Conservation (phyloP, 1,140 invertebrate genomes). For the Doryteuthis pealeii region DNA sequence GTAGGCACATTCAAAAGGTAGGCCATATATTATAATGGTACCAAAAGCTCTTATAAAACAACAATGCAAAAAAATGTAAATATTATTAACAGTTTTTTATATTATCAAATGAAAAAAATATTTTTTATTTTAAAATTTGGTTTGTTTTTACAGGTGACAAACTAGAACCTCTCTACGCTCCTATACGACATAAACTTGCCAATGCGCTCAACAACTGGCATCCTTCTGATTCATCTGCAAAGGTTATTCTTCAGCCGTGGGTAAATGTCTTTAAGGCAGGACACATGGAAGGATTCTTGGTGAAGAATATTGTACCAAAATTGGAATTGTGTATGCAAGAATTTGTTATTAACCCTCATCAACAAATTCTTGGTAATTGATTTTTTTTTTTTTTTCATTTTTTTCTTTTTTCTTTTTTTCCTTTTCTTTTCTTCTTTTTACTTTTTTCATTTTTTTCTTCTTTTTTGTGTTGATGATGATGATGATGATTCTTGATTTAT, state of each 20-base stretch:
- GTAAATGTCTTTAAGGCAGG: conserved; percentile 77
- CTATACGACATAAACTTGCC: conserved; percentile 84
- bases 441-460: no score
- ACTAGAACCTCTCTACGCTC: conserved; percentile 83
- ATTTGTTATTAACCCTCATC: conserved; percentile 83
- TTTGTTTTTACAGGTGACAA: conserved; percentile 62
- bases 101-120: no score
- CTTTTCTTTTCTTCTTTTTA: no score
- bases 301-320: conserved; percentile 90
- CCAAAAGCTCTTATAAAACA: no score
- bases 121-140: conserved; percentile 18
- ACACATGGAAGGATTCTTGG: conserved; percentile 81
- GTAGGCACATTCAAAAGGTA: no score
- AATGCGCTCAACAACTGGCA: conserved; percentile 83
- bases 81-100: no score
- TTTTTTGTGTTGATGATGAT: neutral
- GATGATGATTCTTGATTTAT: no score
- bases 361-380: conserved; percentile 74
- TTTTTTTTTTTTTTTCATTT: no score
- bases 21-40: no score
- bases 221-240: conserved; percentile 85
- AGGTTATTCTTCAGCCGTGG: conserved; percentile 92
- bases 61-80: no score
- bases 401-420: no score
- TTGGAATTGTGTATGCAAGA: conserved; percentile 61